Evolutionary conservation across 2,888 invertebrate species (phyloP), one percentile per base, ranked within the genome.

Genomic region (Brachynemurus nebulosus): DNA sequence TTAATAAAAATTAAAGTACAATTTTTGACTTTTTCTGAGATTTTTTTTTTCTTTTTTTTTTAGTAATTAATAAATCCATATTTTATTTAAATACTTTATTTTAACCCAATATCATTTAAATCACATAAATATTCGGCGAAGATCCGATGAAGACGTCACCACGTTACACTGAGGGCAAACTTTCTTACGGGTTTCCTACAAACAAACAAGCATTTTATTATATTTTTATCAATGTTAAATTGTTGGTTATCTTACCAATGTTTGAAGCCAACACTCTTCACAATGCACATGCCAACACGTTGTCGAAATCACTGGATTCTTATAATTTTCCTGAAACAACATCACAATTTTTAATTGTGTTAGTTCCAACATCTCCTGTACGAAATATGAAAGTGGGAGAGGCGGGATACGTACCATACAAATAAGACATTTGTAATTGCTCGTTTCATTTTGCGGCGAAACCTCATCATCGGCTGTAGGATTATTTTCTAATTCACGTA

Each of bases 131-230:
- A 93, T 90, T 57, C 88, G 74, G 52, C 93, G 67, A 45, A 93
- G 68, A 66, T 93, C 90, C 43, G 83, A 73, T 0, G 91, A 80
- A 0, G 89, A 84, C 3, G 92, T 92, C 53, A 92, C 92, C 62
- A 86, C 85, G 67, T 90, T 92, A 64, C 92, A 93, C 59, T 92
- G 92, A 0, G 93, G 93, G 59, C 92, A 93, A 7, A 92, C 76
- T 59, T 92, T 92, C 68, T 92, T 89, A 2, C 86, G 84, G 30
- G 86, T 83, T 80, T 79, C 67, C 8, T 65, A 61, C 48, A 45
- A 47, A 36, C 50, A 55, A 57, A 48, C 51, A 50, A 16, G 4
- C 23, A 23, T 7, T 4, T 27, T n/a, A 27, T 4, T 27, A 27
- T 4, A 27, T 27, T 27, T n/a, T 27, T 27, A n/a, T 27, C 11